Evolutionary conservation across 2,113 vertebrate species (phyloP).

Genomic region (Numida meleagris): DNA sequence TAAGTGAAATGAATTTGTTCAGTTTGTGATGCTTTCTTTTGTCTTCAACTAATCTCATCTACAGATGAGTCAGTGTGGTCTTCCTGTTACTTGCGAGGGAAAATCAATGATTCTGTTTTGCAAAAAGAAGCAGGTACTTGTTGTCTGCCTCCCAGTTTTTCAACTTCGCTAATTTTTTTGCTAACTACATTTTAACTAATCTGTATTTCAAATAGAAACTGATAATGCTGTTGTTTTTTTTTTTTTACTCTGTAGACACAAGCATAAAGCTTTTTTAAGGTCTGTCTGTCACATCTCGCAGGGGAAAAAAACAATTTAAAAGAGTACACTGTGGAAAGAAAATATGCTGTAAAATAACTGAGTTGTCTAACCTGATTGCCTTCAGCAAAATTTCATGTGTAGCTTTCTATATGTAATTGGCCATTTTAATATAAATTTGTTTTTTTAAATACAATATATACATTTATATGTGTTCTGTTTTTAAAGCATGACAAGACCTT

Average conservation of each 20-base stretch:
- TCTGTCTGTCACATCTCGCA: neutral
- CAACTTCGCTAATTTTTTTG: neutral
- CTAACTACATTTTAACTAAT: neutral
- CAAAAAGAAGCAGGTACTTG: neutral
- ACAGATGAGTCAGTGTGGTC: neutral
- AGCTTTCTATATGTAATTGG: neutral
- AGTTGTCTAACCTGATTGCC: neutral
- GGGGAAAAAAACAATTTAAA: neutral
- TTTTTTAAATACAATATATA: neutral
- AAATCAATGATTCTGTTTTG: neutral
- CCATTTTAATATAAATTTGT: neutral
- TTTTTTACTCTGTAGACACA: neutral
- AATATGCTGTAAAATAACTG: neutral
- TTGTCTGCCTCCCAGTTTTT: neutral
- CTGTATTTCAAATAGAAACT: neutral
- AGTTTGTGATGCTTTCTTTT: neutral
- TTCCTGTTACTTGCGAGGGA: neutral
- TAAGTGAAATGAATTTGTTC: constrained; percentile 9
- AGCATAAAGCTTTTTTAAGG: neutral
- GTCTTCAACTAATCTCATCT: neutral
- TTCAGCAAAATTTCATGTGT: neutral
- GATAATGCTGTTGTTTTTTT: neutral
- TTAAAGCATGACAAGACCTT: neutral
- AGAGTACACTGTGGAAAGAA: neutral
- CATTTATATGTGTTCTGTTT: neutral